phyloP scores from a whole-genome alignment of 1,140 invertebrate species.

The Drosophila paulistorum region DNA sequence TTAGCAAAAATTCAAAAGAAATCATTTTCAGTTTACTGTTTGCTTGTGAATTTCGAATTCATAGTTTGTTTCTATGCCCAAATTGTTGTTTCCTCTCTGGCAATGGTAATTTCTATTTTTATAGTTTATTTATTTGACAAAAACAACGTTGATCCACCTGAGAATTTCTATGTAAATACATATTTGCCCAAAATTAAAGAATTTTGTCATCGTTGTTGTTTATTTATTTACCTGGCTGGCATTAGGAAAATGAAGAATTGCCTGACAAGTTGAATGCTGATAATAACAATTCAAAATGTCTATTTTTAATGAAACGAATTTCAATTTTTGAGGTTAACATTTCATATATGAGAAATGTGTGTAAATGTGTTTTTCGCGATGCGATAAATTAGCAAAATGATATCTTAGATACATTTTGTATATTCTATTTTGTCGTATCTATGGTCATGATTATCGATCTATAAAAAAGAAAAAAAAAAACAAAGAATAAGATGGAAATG shows the following conservation, averaged over 20 bases:
- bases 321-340: conserved; percentile 8
- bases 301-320: not conserved
- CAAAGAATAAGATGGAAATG: conserved; percentile 18
- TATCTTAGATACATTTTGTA: not conserved
- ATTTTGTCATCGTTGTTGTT: conserved; percentile 26
- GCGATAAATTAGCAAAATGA: conserved; percentile 12
- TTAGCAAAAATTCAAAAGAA: not conserved
- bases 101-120: conserved; percentile 30
- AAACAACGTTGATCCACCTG: conserved; percentile 42
- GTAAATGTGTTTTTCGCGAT: not conserved
- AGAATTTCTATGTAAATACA: conserved; percentile 39
- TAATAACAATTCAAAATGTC: conserved; percentile 12
- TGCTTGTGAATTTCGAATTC: not conserved
- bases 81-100: not conserved
- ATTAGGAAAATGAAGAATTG: conserved; percentile 22
- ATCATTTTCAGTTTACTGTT: not conserved
- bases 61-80: not conserved
- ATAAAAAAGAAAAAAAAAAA: too few relatives aligned
- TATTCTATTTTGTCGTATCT: not conserved
- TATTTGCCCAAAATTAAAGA: conserved; percentile 15
- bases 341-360: not conserved
- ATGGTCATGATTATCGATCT: conserved; percentile 33
- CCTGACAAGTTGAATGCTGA: conserved; percentile 16
- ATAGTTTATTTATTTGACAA: conserved; percentile 27
- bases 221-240: conserved; percentile 2